These are phyloP conservation scores for Drosophila prolongata DNA, from an alignment of 2,888 invertebrate genomes.

Conservation along the genomic window DNA sequence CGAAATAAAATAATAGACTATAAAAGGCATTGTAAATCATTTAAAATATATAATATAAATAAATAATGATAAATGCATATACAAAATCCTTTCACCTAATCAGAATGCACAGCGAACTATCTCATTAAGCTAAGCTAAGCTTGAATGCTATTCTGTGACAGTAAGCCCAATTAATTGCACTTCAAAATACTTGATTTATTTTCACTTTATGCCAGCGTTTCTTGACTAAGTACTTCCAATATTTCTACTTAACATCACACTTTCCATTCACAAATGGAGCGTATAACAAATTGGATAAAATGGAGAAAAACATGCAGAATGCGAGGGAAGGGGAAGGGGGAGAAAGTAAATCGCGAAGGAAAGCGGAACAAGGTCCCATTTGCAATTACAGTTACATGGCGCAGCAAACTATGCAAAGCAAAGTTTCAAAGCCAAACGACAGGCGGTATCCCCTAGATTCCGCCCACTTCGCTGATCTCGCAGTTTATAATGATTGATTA, in stretches of 20 bases:
- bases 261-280: slow-evolving; percentile 46
- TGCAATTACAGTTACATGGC: slow-evolving; percentile 46
- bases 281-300: slow-evolving; percentile 37
- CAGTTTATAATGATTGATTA: slow-evolving; percentile 74
- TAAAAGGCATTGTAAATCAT: too few species aligned
- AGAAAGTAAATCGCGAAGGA: slow-evolving; percentile 11
- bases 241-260: slow-evolving; percentile 16
- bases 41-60: too few species aligned
- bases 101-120: too few species aligned
- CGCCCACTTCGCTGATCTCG: slow-evolving; percentile 49
- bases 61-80: neutral
- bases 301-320: slow-evolving; percentile 1
- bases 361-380: slow-evolving; percentile 49
- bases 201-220: neutral
- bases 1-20: too few species aligned
- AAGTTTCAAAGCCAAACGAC: slow-evolving; percentile 71
- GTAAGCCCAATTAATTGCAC: neutral
- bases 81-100: too few species aligned
- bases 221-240: slow-evolving; percentile 15
- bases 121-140: neutral
- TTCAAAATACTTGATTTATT: slow-evolving; percentile 20
- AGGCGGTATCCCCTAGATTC: slow-evolving; percentile 2
- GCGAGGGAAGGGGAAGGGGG: neutral
- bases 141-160: neutral
- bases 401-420: slow-evolving; percentile 56